Conservation (phyloP, 2,888 invertebrate species). For the Spisula subtruncata region DNA sequence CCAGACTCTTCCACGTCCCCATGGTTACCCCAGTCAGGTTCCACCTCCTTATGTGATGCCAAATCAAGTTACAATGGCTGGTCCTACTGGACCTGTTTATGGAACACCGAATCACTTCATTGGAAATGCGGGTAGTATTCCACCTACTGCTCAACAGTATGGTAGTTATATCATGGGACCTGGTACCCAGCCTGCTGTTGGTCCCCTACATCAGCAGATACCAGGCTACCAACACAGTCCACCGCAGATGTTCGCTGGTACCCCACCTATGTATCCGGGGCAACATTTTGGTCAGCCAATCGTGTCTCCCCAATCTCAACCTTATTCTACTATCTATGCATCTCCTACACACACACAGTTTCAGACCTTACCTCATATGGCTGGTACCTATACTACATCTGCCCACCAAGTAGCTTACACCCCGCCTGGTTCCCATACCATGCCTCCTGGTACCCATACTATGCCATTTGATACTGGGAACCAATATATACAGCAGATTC, state of each 20-base stretch:
- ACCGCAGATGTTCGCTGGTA: conserved; percentile 65
- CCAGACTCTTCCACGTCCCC: conserved; percentile 62
- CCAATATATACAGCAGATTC: conserved; percentile 45
- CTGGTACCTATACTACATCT: conserved; percentile 67
- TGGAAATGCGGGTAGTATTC: conserved; percentile 59
- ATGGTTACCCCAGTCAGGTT: conserved; percentile 43
- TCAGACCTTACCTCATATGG: conserved; percentile 50
- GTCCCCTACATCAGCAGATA: conserved; percentile 47
- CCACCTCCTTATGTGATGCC: conserved; percentile 56
- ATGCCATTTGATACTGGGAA: conserved; percentile 53
- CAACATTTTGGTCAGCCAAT: conserved; percentile 62
- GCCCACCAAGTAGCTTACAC: conserved; percentile 59
- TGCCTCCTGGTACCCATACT: conserved; percentile 48
- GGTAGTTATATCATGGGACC: conserved; percentile 71
- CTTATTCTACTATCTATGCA: conserved; percentile 57
- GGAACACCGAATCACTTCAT: conserved; percentile 71
- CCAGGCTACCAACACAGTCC: conserved; percentile 72
- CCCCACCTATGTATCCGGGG: conserved; percentile 65
- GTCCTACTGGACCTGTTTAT: conserved; percentile 70
- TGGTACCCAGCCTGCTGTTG: conserved; percentile 52
- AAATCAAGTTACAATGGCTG: conserved; percentile 62
- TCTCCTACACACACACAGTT: conserved; percentile 68
- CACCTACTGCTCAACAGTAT: conserved; percentile 70
- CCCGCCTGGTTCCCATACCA: conserved; percentile 49
- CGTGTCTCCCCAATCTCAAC: conserved; percentile 68